Percentiles rank a stretch among this genome's conserved stretches.
Evolutionary conservation across 2,888 invertebrate genomes (phyloP).

Genomic region (Sepioteuthis lessoniana): DNA sequence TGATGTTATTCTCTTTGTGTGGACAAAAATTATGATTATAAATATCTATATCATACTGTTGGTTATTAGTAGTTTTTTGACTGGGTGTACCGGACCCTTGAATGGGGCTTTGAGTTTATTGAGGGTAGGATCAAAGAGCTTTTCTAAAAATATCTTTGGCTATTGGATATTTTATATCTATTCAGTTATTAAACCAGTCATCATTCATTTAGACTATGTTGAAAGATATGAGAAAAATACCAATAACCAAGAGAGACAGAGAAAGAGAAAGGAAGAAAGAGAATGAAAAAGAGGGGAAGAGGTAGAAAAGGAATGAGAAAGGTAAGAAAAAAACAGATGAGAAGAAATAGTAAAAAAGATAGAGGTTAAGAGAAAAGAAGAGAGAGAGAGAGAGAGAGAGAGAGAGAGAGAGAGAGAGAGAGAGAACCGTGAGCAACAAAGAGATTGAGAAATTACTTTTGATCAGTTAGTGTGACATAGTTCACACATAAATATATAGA

Average conservation of each 20-base stretch:
- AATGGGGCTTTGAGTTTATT: background rate
- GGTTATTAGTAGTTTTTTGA: conserved; percentile 16
- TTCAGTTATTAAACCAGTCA: background rate
- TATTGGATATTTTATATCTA: background rate
- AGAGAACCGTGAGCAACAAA: background rate
- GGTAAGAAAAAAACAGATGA: background rate
- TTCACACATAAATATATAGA: no score
- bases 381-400: background rate
- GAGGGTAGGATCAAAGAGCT: background rate
- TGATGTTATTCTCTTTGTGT: background rate
- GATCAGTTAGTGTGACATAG: no score
- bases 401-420: background rate
- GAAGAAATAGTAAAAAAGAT: background rate
- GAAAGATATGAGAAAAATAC: background rate
- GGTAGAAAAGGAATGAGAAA: background rate
- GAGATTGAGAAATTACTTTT: background rate
- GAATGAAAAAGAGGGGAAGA: background rate
- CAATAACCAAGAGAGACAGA: background rate
- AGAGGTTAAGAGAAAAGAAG: background rate
- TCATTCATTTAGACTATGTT: background rate
- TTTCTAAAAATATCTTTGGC: background rate
- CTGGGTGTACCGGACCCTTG: background rate
- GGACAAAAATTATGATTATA: background rate
- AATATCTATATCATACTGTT: background rate
- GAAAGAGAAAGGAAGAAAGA: background rate